phyloP scores from a whole-genome alignment of 2,113 vertebrate species.

The Aplodontia rufa region DNA sequence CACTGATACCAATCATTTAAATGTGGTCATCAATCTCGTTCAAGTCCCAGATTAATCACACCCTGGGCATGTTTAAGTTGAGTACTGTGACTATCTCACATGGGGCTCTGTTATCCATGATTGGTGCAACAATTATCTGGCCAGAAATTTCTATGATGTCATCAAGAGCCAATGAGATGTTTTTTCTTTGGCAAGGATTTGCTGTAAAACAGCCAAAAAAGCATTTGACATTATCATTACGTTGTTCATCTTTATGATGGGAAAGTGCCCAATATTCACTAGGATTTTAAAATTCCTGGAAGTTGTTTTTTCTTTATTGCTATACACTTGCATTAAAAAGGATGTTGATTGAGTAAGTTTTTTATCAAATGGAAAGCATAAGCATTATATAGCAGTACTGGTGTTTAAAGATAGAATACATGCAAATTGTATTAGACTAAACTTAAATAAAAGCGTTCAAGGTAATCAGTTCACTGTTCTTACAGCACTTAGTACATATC shows the following conservation, averaged over 20 bases:
- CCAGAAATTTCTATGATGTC: constrained; percentile 41
- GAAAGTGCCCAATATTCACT: not conserved
- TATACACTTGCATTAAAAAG: not conserved
- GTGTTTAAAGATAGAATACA: not conserved
- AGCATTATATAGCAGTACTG: not conserved
- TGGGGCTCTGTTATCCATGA: not conserved
- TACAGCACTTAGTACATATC: not conserved
- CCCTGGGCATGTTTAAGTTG: constrained; percentile 34
- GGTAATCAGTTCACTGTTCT: not conserved
- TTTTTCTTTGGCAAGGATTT: not conserved
- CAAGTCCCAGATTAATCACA: constrained; percentile 37
- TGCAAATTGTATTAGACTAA: not conserved
- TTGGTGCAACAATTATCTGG: not conserved
- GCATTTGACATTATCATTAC: not conserved
- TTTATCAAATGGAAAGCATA: not conserved
- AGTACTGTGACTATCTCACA: not conserved
- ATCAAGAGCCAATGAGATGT: constrained; percentile 41
- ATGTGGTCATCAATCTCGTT: constrained; percentile 60
- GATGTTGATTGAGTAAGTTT: not conserved
- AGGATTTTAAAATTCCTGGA: constrained; percentile 1
- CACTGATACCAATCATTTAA: constrained; percentile 62
- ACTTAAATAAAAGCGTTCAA: constrained; percentile 38
- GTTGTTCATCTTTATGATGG: not conserved
- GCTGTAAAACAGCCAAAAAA: not conserved
- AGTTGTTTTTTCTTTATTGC: not conserved